phyloP scores from a whole-genome alignment of 2,888 invertebrate species.

The Lottia scabra region DNA sequence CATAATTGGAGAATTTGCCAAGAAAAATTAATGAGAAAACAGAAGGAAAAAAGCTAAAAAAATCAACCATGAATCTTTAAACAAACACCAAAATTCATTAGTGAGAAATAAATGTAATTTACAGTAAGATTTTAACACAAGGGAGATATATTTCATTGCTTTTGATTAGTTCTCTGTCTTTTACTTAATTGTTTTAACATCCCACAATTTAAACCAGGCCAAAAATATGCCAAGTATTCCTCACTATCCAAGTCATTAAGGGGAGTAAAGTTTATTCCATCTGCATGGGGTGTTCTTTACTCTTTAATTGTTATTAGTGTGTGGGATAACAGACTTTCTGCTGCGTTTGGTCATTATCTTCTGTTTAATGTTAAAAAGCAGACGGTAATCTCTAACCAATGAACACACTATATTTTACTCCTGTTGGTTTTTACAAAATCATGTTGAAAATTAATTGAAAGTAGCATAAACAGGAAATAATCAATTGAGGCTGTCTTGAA shows the following conservation, averaged over 20 bases:
- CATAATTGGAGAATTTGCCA: conserved; percentile 1
- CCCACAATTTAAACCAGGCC: conserved; percentile 9
- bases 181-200: neutral
- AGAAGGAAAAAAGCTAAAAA: conserved; percentile 4
- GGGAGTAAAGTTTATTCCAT: conserved; percentile 17
- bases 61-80: conserved; percentile 7
- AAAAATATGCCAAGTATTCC: conserved; percentile 20
- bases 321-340: conserved; percentile 10
- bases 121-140: conserved; percentile 1
- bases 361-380: conserved; percentile 7
- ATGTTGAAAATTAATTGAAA: conserved; percentile 2
- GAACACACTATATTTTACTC: neutral
- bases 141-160: conserved; percentile 5
- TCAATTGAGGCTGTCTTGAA: neutral
- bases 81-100: conserved; percentile 4
- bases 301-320: conserved; percentile 23
- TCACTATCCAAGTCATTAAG: conserved; percentile 17
- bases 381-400: neutral
- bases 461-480: conserved; percentile 7
- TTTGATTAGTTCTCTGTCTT: neutral
- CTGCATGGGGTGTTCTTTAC: conserved; percentile 14
- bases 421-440: neutral
- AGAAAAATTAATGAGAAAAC: conserved; percentile 5
- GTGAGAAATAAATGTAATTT: conserved; percentile 2
- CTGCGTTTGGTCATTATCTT: conserved; percentile 5